Evolutionary conservation across 2,888 invertebrate genomes (phyloP).

Genomic region (Lasioglossum zephyrum): DNA sequence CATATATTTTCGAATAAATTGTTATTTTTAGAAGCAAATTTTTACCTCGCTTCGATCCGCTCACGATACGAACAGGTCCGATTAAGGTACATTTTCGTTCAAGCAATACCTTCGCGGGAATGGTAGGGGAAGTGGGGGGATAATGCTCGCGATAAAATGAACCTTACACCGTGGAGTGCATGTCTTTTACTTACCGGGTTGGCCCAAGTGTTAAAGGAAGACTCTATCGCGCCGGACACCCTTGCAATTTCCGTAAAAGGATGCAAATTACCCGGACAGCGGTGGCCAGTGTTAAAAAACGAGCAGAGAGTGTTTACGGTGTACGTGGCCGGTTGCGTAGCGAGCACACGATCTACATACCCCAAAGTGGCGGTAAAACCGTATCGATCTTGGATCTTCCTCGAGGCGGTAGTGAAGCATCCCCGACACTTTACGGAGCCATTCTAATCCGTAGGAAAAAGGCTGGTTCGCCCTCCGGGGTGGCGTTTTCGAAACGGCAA

Average conservation of each 20-base stretch:
- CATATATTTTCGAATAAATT: background rate
- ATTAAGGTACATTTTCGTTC: background rate
- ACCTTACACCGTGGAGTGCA: background rate
- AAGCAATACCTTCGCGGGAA: background rate
- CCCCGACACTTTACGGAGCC: background rate
- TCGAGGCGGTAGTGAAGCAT: background rate
- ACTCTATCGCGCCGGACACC: background rate
- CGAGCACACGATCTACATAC: background rate
- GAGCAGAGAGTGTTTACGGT: background rate
- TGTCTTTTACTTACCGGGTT: background rate
- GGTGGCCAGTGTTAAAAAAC: background rate
- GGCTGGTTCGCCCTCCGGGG: background rate
- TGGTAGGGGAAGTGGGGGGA: background rate
- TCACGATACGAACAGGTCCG: background rate
- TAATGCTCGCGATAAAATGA: background rate
- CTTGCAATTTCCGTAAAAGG: background rate
- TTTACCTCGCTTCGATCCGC: background rate
- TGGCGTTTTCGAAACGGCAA: background rate
- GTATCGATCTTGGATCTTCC: background rate
- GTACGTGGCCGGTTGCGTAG: background rate
- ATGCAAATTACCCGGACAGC: background rate
- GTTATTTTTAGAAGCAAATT: background rate
- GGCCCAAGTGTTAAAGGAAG: background rate
- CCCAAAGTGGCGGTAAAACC: constrained; percentile 9
- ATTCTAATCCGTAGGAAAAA: constrained; percentile 1